Evolutionary conservation across 2,888 invertebrate species (phyloP).

Genomic region (Dryadula phaetusa): DNA sequence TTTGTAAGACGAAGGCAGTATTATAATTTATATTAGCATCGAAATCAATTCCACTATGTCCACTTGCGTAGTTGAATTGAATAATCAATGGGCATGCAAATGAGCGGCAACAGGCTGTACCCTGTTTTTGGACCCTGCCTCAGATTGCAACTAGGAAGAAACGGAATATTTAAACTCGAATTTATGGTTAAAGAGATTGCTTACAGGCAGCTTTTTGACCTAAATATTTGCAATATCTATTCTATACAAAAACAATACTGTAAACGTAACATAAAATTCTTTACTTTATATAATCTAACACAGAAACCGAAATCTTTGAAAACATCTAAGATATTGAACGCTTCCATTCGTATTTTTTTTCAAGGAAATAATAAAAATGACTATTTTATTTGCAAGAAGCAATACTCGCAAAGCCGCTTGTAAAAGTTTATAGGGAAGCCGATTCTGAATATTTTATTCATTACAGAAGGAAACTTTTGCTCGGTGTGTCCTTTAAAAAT

Average conservation of each 20-base stretch:
- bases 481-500: constrained; percentile 37
- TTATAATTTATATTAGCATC: constrained; percentile 72
- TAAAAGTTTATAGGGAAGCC: constrained; percentile 33
- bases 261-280: neutral
- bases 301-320: neutral
- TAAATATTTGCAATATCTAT: neutral
- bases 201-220: constrained; percentile 2
- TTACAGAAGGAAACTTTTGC: constrained; percentile 36
- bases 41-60: constrained; percentile 71
- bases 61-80: constrained; percentile 63
- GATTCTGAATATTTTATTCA: constrained; percentile 40
- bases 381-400: constrained; percentile 25
- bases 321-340: neutral
- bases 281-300: neutral
- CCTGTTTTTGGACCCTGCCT: constrained; percentile 52
- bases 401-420: constrained; percentile 29
- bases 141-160: constrained; percentile 46
- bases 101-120: constrained; percentile 72
- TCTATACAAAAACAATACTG: neutral
- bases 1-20: constrained; percentile 47
- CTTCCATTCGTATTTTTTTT: constrained; percentile 1
- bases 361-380: constrained; percentile 20
- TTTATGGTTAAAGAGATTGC: constrained; percentile 36
- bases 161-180: constrained; percentile 46
- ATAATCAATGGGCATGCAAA: constrained; percentile 82